A percentile compares a stretch with the other conserved stretches of the same genome.
phyloP scores from a whole-genome alignment of 2,797 vertebrate species.

The Phaenicophaeus curvirostris region DNA sequence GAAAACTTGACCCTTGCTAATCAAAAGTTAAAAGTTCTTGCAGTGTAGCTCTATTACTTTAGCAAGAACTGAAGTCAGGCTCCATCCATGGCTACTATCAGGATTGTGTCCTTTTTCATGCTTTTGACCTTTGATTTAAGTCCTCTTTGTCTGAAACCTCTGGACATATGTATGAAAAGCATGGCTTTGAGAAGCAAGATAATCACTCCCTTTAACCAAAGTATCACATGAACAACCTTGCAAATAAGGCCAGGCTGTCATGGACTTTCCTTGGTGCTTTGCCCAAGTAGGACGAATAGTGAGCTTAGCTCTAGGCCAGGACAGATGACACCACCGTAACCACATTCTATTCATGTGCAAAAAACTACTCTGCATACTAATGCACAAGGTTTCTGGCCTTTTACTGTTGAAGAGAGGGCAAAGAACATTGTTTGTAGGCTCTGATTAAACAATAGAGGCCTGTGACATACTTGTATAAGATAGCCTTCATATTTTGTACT shows the following conservation, averaged over 20 bases:
- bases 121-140: not conserved
- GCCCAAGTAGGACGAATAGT: not conserved
- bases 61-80: not conserved
- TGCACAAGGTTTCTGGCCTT: fast-evolving
- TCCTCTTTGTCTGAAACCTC: not conserved
- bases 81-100: not conserved
- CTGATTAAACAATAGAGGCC: not conserved
- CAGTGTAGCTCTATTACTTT: not conserved
- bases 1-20: not conserved
- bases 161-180: not conserved
- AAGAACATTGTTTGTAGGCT: not conserved
- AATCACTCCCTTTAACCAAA: not conserved
- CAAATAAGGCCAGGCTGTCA: not conserved
- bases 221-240: not conserved
- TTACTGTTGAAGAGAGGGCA: not conserved
- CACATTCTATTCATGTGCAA: not conserved
- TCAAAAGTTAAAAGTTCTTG: not conserved
- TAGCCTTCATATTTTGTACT: not conserved
- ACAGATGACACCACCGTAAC: not conserved
- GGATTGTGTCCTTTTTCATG: not conserved
- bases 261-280: not conserved
- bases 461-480: not conserved
- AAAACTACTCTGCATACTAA: not conserved
- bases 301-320: not conserved
- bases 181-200: not conserved